Evolutionary conservation across 2,113 vertebrate species (phyloP), one percentile per base, ranked within the genome.

Genomic region (Morphnarchus princeps): DNA sequence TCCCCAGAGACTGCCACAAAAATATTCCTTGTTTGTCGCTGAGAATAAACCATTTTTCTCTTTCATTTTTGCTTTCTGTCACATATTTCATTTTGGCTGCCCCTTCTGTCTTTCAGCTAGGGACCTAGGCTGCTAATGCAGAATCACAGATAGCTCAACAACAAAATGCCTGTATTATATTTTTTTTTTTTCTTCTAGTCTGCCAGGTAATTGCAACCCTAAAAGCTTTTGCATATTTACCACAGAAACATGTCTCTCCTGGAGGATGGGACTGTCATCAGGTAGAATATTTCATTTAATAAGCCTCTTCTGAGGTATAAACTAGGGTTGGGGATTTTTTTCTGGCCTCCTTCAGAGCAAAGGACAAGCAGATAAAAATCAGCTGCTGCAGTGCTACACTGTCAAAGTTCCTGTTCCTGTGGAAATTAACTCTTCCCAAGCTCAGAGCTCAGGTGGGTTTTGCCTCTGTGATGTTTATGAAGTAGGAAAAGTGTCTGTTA

Each of bases 281-380:
- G 79, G 72, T 74, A 89, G 88, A 91, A 57, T 66, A 91, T 94
- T 91, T 96, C 79, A 92, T 89, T 95, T 97, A 93, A 85, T 96
- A 95, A 96, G 84, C 28, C 63, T 89, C 61, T 89, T 87, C 73
- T 86, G 86, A 93, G 71, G 57, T 76, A 88, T 67, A 82, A 95
- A 90, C 59, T 38, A 70, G 43, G 50, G 77, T 34, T 90, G 72
- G 42, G 34, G 52, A 77, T 73, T 94, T 78, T 90, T 90, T 91
- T 61, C 91, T 40, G 95, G 91, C 73, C 87, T 96, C 72, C 81
- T 72, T 91, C 92, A 82, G 93, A 61, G 92, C 86, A 62, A 95
- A 97, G 95, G 92, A 96, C 79, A 97, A 84, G 85, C 62, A 94
- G 91, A 97, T 97, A 96, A 96, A 95, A 97, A 95, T 95, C 92